Evolutionary conservation across 1,140 invertebrate genomes (phyloP).

Genomic region (Brachionus sp.): DNA sequence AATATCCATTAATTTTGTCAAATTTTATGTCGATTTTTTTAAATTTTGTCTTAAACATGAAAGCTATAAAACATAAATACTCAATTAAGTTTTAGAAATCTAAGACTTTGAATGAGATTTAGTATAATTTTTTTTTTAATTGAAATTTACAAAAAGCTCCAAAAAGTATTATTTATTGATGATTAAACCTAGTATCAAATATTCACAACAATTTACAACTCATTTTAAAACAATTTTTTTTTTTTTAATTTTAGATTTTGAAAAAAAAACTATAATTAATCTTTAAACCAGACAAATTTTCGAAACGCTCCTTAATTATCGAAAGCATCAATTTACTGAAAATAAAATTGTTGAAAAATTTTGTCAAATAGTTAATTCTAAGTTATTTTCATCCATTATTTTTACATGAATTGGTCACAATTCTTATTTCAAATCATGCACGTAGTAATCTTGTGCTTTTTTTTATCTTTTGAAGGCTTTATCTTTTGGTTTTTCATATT

Average conservation of each 20-base stretch:
- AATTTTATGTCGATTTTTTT: neutral
- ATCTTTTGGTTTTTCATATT: neutral
- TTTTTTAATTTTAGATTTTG: neutral
- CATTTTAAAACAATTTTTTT: neutral
- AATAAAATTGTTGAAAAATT: neutral
- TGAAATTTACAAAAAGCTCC: too few species aligned
- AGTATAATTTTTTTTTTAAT: too few species aligned
- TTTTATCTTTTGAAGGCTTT: neutral
- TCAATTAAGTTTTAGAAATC: too few species aligned
- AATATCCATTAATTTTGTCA: neutral
- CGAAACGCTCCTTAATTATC: neutral
- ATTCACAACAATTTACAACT: neutral
- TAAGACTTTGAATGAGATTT: too few species aligned
- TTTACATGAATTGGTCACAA: neutral
- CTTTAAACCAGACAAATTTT: neutral
- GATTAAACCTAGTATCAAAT: neutral
- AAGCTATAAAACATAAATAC: too few species aligned
- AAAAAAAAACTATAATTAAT: neutral
- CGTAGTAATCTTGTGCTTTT: neutral
- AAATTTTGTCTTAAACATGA: neutral
- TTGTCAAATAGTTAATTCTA: too few species aligned
- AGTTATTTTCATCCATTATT: neutral
- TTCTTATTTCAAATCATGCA: neutral
- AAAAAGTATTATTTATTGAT: neutral
- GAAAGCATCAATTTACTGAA: neutral